A percentile compares a stretch with the other conserved stretches of the same genome.
phyloP scores from a whole-genome alignment of 2,113 vertebrate species.

The Lepidothrix coronata region DNA sequence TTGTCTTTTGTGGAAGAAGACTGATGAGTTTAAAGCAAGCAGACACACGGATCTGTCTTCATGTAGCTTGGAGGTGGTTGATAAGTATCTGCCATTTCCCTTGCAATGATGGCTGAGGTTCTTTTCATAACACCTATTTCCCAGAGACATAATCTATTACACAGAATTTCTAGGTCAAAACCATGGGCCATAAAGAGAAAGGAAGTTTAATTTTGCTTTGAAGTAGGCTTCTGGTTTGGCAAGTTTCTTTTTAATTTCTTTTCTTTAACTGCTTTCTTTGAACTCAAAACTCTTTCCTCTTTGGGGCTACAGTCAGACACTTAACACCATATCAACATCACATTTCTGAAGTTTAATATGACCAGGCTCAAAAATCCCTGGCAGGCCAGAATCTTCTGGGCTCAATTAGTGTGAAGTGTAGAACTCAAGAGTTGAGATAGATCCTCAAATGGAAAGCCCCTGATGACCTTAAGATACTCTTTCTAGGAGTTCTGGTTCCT shows the following conservation, averaged over 20 bases:
- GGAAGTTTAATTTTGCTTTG: not conserved
- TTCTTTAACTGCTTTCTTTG: not conserved
- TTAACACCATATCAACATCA: not conserved
- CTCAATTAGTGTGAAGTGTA: not conserved
- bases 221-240: not conserved
- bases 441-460: not conserved
- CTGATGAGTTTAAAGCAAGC: not conserved
- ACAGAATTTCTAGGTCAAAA: not conserved
- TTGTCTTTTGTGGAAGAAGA: not conserved
- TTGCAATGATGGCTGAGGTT: not conserved
- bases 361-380: not conserved
- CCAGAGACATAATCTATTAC: not conserved
- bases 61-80: not conserved
- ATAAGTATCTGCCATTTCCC: not conserved
- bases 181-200: not conserved
- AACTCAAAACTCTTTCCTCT: not conserved
- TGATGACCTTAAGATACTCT: not conserved
- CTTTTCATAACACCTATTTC: not conserved
- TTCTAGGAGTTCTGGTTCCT: not conserved
- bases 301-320: not conserved
- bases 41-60: not conserved
- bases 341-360: not conserved
- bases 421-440: not conserved
- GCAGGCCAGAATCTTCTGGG: not conserved
- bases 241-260: not conserved